Evolutionary conservation across 2,797 vertebrate genomes (phyloP), one percentile per base, ranked within the genome.

Genomic region (Hephaestus fuliginosus): DNA sequence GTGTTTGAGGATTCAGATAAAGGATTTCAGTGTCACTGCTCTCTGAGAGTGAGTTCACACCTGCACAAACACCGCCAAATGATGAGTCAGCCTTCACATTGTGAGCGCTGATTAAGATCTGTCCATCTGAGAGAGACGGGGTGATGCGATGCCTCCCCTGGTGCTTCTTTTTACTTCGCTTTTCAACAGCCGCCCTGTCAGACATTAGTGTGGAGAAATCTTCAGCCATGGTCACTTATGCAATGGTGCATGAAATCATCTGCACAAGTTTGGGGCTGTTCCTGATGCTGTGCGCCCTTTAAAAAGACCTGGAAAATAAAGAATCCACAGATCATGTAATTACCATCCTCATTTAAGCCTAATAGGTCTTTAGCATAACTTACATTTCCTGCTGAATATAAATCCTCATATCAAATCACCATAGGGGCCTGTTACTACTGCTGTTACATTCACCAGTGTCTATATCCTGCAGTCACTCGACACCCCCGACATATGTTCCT

Each of bases 1-100:
- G 85, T 15, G 91, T 89, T 78, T 85, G 90, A 66, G 93, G 93
- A 70, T 94, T 93, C 36, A 93, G 69, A 65, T 90, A 93, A 61
- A 94, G 69, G 60, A 89, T 68, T 46, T 72, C 90, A 56, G 56
- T 28, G 15, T 90, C 86, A 22, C n/a, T 43, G 65, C 64, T 83
- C 22, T 86, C 85, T 53, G 79, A 15, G 12, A 64, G 51, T 7
- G 63, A 61, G 43, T 68, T 61, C 46, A 70, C 8, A 18, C 69
- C 61, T 3, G 25, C 18, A 33, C 44, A 86, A 9, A 80, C 36
- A 5, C 51, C 51, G 0, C 28, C 65, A 36, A 78, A 55, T n/a
- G 67, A 70, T 12, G 76, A 63, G 46, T 65, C 73, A 1, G 28
- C 61, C 51, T 64, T 76, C 57, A 43, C 20, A 43, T 13, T 65